Evolutionary conservation across 2,797 vertebrate genomes (phyloP).

Genomic region (Myotis vivesi): DNA sequence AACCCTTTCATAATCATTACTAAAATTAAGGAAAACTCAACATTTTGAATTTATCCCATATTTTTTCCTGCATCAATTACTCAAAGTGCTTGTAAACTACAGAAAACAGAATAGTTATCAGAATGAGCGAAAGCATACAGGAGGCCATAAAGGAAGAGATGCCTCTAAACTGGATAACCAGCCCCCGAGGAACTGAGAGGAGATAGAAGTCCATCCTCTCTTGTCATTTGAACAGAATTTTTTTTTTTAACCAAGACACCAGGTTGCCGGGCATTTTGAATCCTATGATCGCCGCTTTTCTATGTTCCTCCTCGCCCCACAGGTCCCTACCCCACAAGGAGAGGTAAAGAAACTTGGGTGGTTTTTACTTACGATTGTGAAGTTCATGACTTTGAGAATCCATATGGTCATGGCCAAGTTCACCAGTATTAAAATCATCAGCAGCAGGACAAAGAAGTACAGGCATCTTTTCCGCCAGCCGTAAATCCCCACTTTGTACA

Average conservation of each 20-base stretch:
- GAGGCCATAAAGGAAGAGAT: not conserved
- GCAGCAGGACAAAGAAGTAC: slow-evolving; percentile 98
- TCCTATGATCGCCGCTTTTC: not conserved
- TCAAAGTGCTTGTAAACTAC: not conserved
- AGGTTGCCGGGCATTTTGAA: not conserved
- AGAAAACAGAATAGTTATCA: not conserved
- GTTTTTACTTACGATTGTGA: slow-evolving; percentile 96
- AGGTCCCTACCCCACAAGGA: not conserved
- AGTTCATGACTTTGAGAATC: slow-evolving; percentile 99
- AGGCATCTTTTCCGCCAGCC: slow-evolving; percentile 99
- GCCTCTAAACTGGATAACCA: not conserved
- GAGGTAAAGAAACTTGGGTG: not conserved
- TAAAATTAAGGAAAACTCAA: not conserved
- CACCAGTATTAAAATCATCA: slow-evolving; percentile 99
- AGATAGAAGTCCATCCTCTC: not conserved
- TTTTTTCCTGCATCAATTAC: not conserved
- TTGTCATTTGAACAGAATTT: not conserved
- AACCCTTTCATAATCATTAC: not conserved
- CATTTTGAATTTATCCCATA: not conserved
- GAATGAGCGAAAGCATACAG: not conserved
- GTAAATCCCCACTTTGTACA: slow-evolving; percentile 99
- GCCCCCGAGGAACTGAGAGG: not conserved
- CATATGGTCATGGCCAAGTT: slow-evolving; percentile 99
- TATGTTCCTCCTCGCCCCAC: not conserved
- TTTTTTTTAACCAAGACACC: not conserved